Conservation (phyloP, 2,797 vertebrate genomes). For the Chanos chanos region DNA sequence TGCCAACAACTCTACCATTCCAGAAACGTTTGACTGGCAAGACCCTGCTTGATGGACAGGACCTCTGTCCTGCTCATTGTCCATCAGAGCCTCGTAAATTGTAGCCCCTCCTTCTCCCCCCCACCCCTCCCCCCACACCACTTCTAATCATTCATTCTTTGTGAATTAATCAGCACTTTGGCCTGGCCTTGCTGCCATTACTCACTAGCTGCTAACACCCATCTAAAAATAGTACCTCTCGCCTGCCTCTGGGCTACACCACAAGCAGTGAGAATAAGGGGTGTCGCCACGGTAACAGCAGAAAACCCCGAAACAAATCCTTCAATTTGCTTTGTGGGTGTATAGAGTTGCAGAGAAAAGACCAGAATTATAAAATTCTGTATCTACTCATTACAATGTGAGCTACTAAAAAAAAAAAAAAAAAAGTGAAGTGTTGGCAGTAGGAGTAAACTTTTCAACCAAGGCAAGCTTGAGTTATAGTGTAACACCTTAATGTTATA, state of each 20-base stretch:
- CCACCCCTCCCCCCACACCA: not conserved
- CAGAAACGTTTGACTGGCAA: slow-evolving; percentile 24
- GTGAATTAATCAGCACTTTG: slow-evolving; percentile 53
- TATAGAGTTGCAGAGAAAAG: slow-evolving; percentile 4
- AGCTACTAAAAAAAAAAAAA: too few species aligned
- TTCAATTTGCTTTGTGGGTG: not conserved
- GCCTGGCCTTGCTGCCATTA: slow-evolving; percentile 46
- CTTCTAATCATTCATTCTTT: slow-evolving; percentile 36
- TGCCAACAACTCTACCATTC: slow-evolving; percentile 32
- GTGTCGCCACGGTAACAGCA: slow-evolving; percentile 15
- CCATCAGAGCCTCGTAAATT: slow-evolving; percentile 21
- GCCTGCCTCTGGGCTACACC: slow-evolving; percentile 50
- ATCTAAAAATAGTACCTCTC: slow-evolving; percentile 71
- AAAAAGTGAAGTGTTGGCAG: too few species aligned
- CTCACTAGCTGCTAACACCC: slow-evolving; percentile 54
- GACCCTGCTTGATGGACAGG: slow-evolving; percentile 6
- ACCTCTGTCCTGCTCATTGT: slow-evolving; percentile 28
- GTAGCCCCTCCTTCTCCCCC: not conserved
- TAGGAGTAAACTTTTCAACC: too few species aligned
- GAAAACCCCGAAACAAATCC: slow-evolving; percentile 11
- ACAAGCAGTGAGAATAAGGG: slow-evolving; percentile 20
- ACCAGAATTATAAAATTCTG: too few species aligned
- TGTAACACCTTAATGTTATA: slow-evolving; percentile 42
- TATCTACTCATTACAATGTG: too few species aligned
- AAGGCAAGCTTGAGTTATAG: too few species aligned